phyloP scores from a whole-genome alignment of 2,888 invertebrate species.

The Timema podura region DNA sequence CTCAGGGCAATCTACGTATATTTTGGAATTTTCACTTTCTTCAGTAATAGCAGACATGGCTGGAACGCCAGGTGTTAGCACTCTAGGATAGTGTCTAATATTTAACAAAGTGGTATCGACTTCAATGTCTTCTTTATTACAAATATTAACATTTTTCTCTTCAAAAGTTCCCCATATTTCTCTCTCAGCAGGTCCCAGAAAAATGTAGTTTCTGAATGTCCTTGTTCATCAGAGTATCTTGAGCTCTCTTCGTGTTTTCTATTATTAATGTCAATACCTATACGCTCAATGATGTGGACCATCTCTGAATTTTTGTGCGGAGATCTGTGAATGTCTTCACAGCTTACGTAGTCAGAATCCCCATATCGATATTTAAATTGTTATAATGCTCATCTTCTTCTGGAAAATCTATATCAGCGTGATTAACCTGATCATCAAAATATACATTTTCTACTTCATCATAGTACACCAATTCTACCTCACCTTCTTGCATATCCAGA shows the following conservation, averaged over 20 bases:
- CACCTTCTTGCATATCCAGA: too few species aligned
- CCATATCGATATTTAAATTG: slow-evolving; percentile 36
- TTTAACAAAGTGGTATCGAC: neutral
- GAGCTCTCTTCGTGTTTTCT: slow-evolving; percentile 4
- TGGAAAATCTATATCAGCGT: too few species aligned
- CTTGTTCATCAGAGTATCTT: neutral
- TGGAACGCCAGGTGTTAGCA: slow-evolving; percentile 7
- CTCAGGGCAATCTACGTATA: neutral
- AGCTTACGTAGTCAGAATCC: slow-evolving; percentile 55
- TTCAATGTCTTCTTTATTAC: slow-evolving; percentile 6
- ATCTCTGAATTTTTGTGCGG: slow-evolving; percentile 40
- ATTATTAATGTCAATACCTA: neutral
- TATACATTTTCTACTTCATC: too few species aligned
- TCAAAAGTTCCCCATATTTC: slow-evolving; percentile 48
- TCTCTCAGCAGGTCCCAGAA: slow-evolving; percentile 50
- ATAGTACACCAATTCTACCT: too few species aligned
- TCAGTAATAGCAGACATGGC: slow-evolving; percentile 20
- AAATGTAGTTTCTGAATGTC: slow-evolving; percentile 17
- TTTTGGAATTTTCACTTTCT: slow-evolving; percentile 17
- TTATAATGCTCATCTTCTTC: neutral
- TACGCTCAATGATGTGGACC: neutral
- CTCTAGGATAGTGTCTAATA: slow-evolving; percentile 12
- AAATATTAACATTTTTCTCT: slow-evolving; percentile 40
- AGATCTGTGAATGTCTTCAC: slow-evolving; percentile 50
- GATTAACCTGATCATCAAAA: too few species aligned